phyloP scores from a whole-genome alignment of 37 sponge, comb jelly and placozoan genomes.

The Tethya wilhelma region DNA sequence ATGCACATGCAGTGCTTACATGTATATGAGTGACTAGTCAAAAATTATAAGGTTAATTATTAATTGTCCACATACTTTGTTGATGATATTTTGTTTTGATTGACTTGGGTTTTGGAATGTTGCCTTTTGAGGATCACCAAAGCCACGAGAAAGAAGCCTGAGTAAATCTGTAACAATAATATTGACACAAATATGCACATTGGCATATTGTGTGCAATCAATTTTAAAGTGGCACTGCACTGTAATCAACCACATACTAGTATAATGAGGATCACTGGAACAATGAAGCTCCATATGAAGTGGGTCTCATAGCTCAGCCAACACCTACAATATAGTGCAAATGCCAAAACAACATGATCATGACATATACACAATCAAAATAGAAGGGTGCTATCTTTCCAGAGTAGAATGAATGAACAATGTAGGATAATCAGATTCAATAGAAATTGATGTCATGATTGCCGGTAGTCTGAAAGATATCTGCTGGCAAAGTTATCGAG shows the following conservation, averaged over 20 bases:
- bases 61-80: constrained; percentile 3
- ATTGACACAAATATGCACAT: neutral
- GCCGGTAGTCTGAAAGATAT: too few relatives aligned
- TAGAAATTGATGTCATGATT: too few relatives aligned
- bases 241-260: neutral
- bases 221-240: neutral
- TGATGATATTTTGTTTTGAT: neutral
- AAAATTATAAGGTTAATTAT: too few relatives aligned
- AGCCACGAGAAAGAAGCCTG: constrained; percentile 46
- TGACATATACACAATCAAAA: too few relatives aligned
- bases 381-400: too few relatives aligned
- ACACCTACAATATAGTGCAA: neutral
- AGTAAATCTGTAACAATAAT: constrained; percentile 9
- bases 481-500: too few relatives aligned
- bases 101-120: neutral
- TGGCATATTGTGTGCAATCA: constrained; percentile 2
- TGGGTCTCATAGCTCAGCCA: constrained; percentile 32
- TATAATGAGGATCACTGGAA: constrained; percentile 64
- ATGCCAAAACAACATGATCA: neutral
- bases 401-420: too few relatives aligned
- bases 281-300: constrained; percentile 63
- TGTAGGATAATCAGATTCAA: too few relatives aligned
- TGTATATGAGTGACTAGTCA: neutral
- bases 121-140: constrained; percentile 34
- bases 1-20: neutral